Conservation (phyloP, 2,888 invertebrate species). For the Tetragonisca angustula region DNA sequence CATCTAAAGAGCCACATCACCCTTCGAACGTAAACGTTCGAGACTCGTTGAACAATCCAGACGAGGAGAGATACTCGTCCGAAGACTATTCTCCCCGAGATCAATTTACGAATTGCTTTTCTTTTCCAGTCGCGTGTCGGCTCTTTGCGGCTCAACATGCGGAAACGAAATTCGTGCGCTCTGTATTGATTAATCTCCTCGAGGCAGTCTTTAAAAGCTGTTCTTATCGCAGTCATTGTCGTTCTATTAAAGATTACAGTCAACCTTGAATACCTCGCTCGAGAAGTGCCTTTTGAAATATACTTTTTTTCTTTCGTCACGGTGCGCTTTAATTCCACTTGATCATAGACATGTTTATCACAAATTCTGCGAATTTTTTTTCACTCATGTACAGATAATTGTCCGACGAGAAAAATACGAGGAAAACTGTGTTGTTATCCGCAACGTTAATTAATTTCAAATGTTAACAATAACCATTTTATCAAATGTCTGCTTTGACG, state of each 20-base stretch:
- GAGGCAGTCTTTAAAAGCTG: conserved; percentile 11
- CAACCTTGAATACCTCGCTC: background rate
- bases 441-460: too few species aligned
- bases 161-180: conserved; percentile 24
- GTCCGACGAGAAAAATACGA: too few species aligned
- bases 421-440: too few species aligned
- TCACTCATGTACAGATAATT: too few species aligned
- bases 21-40: conserved; percentile 8
- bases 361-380: too few species aligned
- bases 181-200: conserved; percentile 21
- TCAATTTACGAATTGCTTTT: conserved; percentile 9
- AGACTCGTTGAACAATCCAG: conserved; percentile 4
- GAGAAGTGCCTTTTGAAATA: background rate
- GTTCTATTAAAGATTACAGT: background rate
- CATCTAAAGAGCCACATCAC: background rate
- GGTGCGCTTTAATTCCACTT: conserved; percentile 15
- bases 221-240: background rate
- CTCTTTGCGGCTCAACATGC: conserved; percentile 3
- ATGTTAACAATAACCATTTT: too few species aligned
- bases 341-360: background rate
- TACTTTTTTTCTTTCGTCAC: background rate
- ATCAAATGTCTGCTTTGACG: too few species aligned
- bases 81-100: conserved; percentile 2
- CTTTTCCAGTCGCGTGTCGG: background rate
- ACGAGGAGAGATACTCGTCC: background rate